Evolutionary conservation across 2,797 vertebrate species (phyloP).

Genomic region (Neostethus bicornis): DNA sequence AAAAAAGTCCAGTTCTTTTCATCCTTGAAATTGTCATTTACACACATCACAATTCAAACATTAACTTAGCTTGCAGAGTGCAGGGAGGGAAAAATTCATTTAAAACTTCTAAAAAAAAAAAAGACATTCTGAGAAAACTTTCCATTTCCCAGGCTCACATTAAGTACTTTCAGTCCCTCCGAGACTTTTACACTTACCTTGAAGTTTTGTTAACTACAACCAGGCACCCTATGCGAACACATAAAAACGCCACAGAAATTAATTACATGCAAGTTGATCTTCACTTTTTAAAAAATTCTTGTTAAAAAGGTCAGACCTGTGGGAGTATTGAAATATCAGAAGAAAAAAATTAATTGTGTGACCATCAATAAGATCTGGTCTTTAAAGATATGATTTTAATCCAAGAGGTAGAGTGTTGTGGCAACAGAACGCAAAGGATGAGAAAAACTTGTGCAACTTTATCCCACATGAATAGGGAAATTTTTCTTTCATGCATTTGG

Average conservation of each 20-base stretch:
- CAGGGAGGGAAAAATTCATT: background rate
- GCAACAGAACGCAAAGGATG: constrained; percentile 30
- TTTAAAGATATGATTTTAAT: constrained; percentile 55
- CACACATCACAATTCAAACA: constrained; percentile 24
- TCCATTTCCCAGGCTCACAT: constrained; percentile 50
- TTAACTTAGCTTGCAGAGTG: constrained; percentile 16
- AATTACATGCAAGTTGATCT: constrained; percentile 66
- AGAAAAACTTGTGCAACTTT: constrained; percentile 35
- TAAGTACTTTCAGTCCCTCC: constrained; percentile 34
- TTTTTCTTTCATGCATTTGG: constrained; percentile 42
- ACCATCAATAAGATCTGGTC: constrained; percentile 43
- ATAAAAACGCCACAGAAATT: constrained; percentile 68
- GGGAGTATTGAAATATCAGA: constrained; percentile 36
- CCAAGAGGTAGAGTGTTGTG: constrained; percentile 40
- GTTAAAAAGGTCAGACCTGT: constrained; percentile 48
- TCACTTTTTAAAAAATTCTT: constrained; percentile 64
- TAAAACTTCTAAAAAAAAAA: too few relatives aligned
- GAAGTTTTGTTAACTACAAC: constrained; percentile 60
- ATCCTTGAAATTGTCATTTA: too few relatives aligned
- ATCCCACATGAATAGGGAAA: constrained; percentile 27
- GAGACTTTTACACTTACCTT: constrained; percentile 54
- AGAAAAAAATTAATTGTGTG: constrained; percentile 29
- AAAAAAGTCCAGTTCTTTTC: too few relatives aligned
- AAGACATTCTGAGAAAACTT: constrained; percentile 31
- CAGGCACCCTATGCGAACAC: constrained; percentile 49